Conservation (phyloP, 2,113 vertebrate genomes). For the Nannobrachium achirus region DNA sequence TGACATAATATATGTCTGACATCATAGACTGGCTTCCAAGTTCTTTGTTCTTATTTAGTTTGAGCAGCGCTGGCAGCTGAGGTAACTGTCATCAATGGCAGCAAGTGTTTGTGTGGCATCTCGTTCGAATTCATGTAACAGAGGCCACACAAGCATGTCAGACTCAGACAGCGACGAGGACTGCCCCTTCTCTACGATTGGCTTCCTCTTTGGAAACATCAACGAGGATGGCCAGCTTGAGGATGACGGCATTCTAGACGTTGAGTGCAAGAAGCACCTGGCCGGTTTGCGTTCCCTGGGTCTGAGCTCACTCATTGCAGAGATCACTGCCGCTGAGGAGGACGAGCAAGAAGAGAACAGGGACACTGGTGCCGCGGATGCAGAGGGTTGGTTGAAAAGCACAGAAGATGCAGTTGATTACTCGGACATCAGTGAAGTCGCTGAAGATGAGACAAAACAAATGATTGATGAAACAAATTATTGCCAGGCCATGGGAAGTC, state of each 20-base stretch:
- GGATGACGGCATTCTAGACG: constrained; percentile 92
- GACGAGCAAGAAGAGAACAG: constrained; percentile 86
- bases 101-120: no score
- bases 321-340: constrained; percentile 93
- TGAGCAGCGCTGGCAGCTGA: no score
- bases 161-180: constrained; percentile 91
- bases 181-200: constrained; percentile 90
- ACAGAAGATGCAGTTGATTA: constrained; percentile 78
- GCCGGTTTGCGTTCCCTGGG: constrained; percentile 93
- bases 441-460: constrained; percentile 97
- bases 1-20: no score
- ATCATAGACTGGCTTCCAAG: no score
- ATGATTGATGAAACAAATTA: no score
- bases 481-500: constrained; percentile 89
- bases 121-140: no score
- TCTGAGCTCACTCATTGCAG: constrained; percentile 91
- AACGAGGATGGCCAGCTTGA: constrained; percentile 95
- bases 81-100: no score
- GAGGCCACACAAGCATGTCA: constrained; percentile 77
- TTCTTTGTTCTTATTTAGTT: no score
- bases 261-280: constrained; percentile 96
- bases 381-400: constrained; percentile 54
- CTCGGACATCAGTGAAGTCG: constrained; percentile 96
- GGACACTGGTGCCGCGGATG: constrained; percentile 57
- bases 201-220: constrained; percentile 97